Conservation (phyloP, 1,140 invertebrate species). For the Araneus ventricosus region DNA sequence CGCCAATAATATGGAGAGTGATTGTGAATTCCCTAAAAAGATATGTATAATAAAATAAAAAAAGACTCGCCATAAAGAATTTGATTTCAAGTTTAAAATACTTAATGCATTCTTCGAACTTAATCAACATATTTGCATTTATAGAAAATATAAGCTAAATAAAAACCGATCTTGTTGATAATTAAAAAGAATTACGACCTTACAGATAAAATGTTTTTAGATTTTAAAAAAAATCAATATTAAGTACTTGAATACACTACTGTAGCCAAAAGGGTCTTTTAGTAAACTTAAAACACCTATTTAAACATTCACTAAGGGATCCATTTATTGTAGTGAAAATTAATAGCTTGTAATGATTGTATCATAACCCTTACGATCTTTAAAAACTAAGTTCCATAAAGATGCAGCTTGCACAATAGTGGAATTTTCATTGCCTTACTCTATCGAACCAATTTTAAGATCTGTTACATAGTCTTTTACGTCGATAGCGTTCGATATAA, state of each 20-base stretch:
- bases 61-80: no score
- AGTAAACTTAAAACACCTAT: neutral
- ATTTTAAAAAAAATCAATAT: neutral
- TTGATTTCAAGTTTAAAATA: no score
- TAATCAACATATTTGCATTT: no score
- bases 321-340: neutral
- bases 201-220: no score
- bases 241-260: neutral
- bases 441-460: slow-evolving; percentile 44
- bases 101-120: no score
- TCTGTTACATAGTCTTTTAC: slow-evolving; percentile 35
- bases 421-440: slow-evolving; percentile 61
- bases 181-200: no score
- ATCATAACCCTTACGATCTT: neutral
- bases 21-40: no score
- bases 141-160: no score
- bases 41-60: no score
- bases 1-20: no score
- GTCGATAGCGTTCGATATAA: slow-evolving; percentile 33
- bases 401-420: neutral
- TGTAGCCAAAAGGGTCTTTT: neutral
- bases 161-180: no score
- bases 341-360: neutral
- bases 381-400: slow-evolving; percentile 17
- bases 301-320: neutral